Base-by-base conservation (phyloP, 2,888 invertebrate genomes). In the Argynnis bischoffii region DNA sequence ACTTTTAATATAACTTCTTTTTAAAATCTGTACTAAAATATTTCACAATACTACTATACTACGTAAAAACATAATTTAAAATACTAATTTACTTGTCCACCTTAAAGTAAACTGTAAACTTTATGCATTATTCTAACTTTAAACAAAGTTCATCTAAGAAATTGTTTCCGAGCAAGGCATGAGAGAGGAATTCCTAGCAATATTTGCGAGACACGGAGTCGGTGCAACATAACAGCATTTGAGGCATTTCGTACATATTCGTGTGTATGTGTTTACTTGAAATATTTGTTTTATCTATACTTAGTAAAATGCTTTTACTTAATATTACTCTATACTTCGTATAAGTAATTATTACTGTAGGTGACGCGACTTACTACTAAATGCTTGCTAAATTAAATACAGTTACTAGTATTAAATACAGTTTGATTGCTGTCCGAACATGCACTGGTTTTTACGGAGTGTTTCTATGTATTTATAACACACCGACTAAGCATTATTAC, bases 61-160 rank as follows among this genome's bases (percentile, higher is more conserved):
- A n/a, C n/a, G 18, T 18, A 18, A 18, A 18, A 41, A 41, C 26
- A 48, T 48, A 48, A 47, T 59, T 26, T 59, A 59, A 59, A 48
- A 26, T 13, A 48, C 59, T 59, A 48, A 59, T 48, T 59, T 48
- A 59, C 59, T 48, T 13, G 59, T 15, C 59, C 59, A 59, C 47
- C n/a, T 41, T 41, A 41, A 41, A 41, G 26, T 59, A 48, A 47
- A 35, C 51, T 53, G 21, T 2, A 54, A 53, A 53, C 63, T 63
- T 63, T 55, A 0, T 47, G 54, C 63, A 31, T 55, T 46, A 47
- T 63, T 54, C 46, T 47, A 47, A 55, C 54, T 46, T 46, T 54
- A 47, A 61, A 61, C 46, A 63, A 63, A 63, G 35, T 54, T 41
- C 26, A 53, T 54, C 63, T 63, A 6, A 46, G 15, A 59, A 59